These are phyloP conservation scores for Sminthurinus aureus DNA, from an alignment of 2,888 invertebrate species.

Conservation along the genomic window DNA sequence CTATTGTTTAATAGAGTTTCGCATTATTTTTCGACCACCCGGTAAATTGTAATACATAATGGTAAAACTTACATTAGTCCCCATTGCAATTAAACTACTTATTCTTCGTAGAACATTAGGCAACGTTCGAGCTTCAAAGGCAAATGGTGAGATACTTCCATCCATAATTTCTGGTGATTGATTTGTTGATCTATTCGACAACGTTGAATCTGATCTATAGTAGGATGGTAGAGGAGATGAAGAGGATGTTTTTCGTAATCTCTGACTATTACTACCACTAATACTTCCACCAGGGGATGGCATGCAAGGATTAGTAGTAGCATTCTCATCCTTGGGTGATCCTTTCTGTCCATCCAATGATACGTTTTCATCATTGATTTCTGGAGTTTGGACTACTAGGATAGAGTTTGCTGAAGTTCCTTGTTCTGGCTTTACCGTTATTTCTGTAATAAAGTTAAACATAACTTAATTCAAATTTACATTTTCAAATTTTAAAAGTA, in stretches of 20 bases:
- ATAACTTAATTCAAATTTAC: neutral
- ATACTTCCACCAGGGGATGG: slow-evolving; percentile 1
- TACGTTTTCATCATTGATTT: neutral
- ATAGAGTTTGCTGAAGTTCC: neutral
- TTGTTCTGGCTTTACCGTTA: neutral
- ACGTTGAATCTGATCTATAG: slow-evolving; percentile 53
- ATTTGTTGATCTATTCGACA: slow-evolving; percentile 50
- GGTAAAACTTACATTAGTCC: slow-evolving; percentile 74
- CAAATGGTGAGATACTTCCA: slow-evolving; percentile 50
- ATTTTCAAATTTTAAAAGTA: too few relatives aligned
- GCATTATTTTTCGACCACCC: too few relatives aligned
- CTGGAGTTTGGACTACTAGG: neutral
- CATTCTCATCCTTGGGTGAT: neutral
- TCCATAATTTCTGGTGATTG: slow-evolving; percentile 54
- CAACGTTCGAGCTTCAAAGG: slow-evolving; percentile 76
- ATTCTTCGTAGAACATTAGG: slow-evolving; percentile 87
- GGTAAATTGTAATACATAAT: too few relatives aligned
- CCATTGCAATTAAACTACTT: slow-evolving; percentile 83
- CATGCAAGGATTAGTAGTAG: neutral
- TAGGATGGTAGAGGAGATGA: slow-evolving; percentile 22
- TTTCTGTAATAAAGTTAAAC: neutral
- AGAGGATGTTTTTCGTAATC: neutral
- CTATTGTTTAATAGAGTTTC: too few relatives aligned
- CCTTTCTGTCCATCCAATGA: neutral
- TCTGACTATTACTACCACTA: neutral